Evolutionary conservation across 2,888 invertebrate genomes (phyloP).

Genomic region (Spatulosminthurus flaviceps): DNA sequence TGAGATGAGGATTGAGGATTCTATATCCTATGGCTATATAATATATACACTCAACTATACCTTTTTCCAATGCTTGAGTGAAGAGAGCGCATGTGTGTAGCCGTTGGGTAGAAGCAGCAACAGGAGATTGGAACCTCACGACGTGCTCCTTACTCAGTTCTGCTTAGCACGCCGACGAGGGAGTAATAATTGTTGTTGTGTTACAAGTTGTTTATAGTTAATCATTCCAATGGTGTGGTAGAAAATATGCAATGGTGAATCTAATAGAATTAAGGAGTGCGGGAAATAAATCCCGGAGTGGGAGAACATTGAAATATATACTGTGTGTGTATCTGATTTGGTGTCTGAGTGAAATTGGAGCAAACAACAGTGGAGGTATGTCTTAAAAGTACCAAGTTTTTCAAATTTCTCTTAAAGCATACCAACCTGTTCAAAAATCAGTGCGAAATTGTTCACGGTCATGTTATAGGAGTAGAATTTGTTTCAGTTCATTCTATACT

Average conservation of each 20-base stretch:
- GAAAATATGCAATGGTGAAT: conserved; percentile 12
- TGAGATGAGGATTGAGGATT: no score
- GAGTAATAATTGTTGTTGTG: neutral
- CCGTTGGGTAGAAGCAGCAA: neutral
- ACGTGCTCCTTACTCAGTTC: neutral
- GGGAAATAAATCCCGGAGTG: neutral
- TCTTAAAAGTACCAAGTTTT: neutral
- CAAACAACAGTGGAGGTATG: neutral
- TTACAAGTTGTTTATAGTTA: neutral
- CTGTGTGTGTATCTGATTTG: conserved; percentile 6
- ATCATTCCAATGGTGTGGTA: conserved; percentile 9
- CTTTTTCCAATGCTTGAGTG: neutral
- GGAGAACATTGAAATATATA: conserved; percentile 5
- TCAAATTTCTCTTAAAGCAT: neutral
- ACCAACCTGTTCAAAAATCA: no score
- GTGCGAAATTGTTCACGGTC: no score
- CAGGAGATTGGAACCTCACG: neutral
- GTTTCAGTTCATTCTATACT: no score
- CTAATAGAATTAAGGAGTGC: conserved; percentile 18
- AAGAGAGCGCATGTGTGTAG: neutral
- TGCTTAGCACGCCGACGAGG: conserved; percentile 14
- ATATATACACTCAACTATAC: no score
- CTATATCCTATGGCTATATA: no score
- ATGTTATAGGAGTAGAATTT: no score
- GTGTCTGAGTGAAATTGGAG: conserved; percentile 18